Conservation (phyloP, 1,140 invertebrate genomes). For the Dinoponera quadriceps region DNA sequence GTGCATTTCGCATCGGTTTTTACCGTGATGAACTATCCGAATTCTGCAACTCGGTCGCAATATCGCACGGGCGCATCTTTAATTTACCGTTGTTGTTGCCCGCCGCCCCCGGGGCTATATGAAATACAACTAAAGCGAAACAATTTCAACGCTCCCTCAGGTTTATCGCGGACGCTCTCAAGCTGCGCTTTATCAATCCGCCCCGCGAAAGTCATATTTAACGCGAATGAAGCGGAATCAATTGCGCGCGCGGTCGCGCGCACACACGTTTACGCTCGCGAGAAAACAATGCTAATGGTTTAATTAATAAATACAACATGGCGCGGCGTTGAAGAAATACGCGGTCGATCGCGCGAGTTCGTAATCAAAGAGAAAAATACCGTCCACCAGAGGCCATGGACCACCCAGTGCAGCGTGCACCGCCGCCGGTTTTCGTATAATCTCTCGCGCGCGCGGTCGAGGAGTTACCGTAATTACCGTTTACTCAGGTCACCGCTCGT, state of each 20-base stretch:
- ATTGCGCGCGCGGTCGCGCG: not conserved
- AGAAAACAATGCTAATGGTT: not conserved
- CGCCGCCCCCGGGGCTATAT: not conserved
- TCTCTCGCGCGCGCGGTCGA: not conserved
- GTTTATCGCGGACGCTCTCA: slow-evolving; percentile 29
- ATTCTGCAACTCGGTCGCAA: slow-evolving; percentile 27
- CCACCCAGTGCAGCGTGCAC: not conserved
- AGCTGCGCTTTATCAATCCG: slow-evolving; percentile 20
- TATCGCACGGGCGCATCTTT: slow-evolving; percentile 28
- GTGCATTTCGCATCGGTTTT: slow-evolving; percentile 4
- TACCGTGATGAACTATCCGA: slow-evolving; percentile 29
- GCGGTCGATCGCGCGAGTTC: slow-evolving; percentile 8
- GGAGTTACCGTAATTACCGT: slow-evolving; percentile 29
- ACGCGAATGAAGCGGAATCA: not conserved
- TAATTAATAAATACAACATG: no score
- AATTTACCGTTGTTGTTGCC: slow-evolving; percentile 51
- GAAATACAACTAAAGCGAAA: slow-evolving; percentile 48
- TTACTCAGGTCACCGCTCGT: slow-evolving; percentile 43
- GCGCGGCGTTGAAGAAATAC: not conserved
- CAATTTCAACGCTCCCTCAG: slow-evolving; percentile 37
- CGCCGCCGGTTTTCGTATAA: slow-evolving; percentile 7
- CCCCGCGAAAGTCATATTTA: slow-evolving; percentile 12
- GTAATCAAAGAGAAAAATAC: slow-evolving; percentile 7
- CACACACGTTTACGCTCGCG: not conserved
- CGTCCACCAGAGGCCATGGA: not conserved